phyloP scores from a whole-genome alignment of 2,888 invertebrate species.

The Deroplatys truncata region DNA sequence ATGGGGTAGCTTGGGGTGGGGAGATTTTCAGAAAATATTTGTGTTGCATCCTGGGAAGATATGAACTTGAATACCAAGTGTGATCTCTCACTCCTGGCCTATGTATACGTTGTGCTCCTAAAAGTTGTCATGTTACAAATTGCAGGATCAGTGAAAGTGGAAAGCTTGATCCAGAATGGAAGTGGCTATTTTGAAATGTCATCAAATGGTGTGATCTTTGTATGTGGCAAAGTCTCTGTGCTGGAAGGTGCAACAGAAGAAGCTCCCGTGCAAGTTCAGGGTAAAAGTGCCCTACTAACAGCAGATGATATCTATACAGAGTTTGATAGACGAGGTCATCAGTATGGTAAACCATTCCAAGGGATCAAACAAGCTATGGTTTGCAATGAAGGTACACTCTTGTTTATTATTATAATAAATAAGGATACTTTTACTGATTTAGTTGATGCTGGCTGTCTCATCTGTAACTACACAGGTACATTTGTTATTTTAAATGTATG shows the following conservation, averaged over 20 bases:
- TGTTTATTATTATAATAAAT: too few species aligned
- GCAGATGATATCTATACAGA: slow-evolving; percentile 20
- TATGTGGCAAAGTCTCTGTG: slow-evolving; percentile 6
- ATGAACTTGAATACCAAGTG: too few species aligned
- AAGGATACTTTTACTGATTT: too few species aligned
- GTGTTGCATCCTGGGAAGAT: too few species aligned
- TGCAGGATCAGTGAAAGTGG: slow-evolving; percentile 41
- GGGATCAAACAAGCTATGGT: slow-evolving; percentile 5
- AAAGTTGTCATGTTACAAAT: background rate
- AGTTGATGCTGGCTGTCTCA: too few species aligned
- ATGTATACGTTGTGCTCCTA: too few species aligned
- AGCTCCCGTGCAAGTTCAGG: background rate
- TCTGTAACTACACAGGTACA: too few species aligned
- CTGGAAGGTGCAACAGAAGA: slow-evolving; percentile 12
- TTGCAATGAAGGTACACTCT: slow-evolving; percentile 6
- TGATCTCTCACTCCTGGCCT: too few species aligned
- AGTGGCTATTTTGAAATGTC: slow-evolving; percentile 47
- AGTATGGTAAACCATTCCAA: slow-evolving; percentile 42
- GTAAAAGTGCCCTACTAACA: background rate
- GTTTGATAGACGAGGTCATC: slow-evolving; percentile 36
- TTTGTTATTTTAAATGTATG: too few species aligned
- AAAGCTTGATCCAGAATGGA: slow-evolving; percentile 40
- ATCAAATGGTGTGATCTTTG: slow-evolving; percentile 40
- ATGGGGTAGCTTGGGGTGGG: too few species aligned
- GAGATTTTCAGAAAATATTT: too few species aligned